A percentile compares a stretch with the other conserved stretches of the same genome.
These are phyloP conservation scores for Trissoscelio sp. DNA, from an alignment of 2,888 invertebrate species.

Conservation along the genomic window DNA sequence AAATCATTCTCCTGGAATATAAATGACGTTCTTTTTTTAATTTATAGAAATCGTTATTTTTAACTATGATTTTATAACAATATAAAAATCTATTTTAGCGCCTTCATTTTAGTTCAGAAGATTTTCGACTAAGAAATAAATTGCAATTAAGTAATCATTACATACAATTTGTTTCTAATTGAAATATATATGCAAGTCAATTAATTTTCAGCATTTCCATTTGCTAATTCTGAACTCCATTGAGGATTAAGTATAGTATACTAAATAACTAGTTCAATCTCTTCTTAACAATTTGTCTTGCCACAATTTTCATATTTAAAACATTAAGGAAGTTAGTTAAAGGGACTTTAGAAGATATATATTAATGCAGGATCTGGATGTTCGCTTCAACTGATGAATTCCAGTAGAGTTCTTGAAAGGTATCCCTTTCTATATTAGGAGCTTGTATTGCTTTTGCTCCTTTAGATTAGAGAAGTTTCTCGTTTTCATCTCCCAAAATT, in stretches of 20 bases:
- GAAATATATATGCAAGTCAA: too few species aligned
- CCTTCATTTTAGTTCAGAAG: too few species aligned
- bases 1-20: neutral
- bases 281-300: neutral
- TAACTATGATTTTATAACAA: too few species aligned
- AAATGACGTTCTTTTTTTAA: neutral
- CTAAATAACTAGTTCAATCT: neutral
- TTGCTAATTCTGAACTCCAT: too few species aligned
- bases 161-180: too few species aligned
- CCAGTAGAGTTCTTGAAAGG: neutral
- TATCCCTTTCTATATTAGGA: neutral
- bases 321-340: neutral
- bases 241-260: neutral
- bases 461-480: neutral
- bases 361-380: neutral
- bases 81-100: too few species aligned
- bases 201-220: too few species aligned
- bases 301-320: neutral
- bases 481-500: neutral
- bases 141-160: too few species aligned
- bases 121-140: too few species aligned
- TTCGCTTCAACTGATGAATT: neutral
- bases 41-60: too few species aligned
- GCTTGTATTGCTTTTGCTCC: neutral
- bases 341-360: neutral